Base-by-base conservation (phyloP, 2,888 invertebrate species). In the Noctua janthina region DNA sequence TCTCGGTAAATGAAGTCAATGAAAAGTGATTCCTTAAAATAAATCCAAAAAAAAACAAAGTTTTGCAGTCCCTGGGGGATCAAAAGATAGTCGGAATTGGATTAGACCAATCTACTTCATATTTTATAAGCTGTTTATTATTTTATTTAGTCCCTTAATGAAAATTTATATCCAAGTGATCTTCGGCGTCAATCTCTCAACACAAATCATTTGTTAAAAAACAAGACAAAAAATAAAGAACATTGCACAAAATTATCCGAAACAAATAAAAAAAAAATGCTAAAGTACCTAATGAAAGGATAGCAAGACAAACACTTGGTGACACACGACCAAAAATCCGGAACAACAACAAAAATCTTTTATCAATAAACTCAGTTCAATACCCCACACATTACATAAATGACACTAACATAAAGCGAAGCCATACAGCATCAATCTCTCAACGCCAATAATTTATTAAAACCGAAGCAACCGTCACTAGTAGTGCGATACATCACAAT, bases 371-470 rank as follows among this genome's bases (percentile, higher is more conserved):
- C 59, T 7, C 11, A 39, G 85, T 85, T 85, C 82, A 80, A 74
- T 80, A 72, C 29, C 71, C 49, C 23, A 54, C 39, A 56, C 67
- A 79, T 82, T 78, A 74, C 82, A 43, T 79, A 76, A 79, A 59
- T 68, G 66, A 43, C 67, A 59, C 69, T 64, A 59, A 82, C 75
- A 78, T 64, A 54, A 78, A 79, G 67, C 39, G 39, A 71, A 74
- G 66, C 46, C 51, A 62, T n/a, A 56, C 4, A 62, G 67, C 69
- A 83, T 86, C 80, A 87, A 89, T 89, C 83, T 82, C 62, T 88
- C 84, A 88, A 17, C 83, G 79, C 76, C 74, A 70, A 85, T 89
- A 86, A 85, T 89, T 76, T 87, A 89, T 89, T 86, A 87, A 83
- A 78, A 78, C 72, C 62, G 72, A 70, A 74, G 74, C 69, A 74